phyloP scores from a whole-genome alignment of 2,888 invertebrate genomes.

The Drosophila fungiperda region DNA sequence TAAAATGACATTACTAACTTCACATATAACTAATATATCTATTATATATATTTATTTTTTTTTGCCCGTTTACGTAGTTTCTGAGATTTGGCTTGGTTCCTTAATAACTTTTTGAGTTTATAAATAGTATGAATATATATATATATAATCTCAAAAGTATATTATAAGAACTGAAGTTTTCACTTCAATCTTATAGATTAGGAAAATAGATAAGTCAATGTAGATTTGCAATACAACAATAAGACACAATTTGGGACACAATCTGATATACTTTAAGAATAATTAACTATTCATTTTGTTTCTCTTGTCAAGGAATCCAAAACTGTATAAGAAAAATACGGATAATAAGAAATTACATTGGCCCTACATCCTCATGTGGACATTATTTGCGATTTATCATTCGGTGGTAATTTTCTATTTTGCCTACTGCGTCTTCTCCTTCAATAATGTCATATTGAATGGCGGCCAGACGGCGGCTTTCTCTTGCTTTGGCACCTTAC shows the following conservation, averaged over 20 bases:
- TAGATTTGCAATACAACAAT: neutral
- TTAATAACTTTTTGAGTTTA: neutral
- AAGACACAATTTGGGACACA: neutral
- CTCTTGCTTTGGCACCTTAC: slow-evolving; percentile 87
- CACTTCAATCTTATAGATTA: neutral
- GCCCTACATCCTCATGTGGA: slow-evolving; percentile 88
- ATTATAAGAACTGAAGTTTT: neutral
- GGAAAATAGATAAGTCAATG: neutral
- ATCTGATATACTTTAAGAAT: neutral
- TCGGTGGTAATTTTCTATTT: slow-evolving; percentile 88
- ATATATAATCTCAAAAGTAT: neutral
- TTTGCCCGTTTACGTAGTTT: too few species aligned
- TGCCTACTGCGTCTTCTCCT: slow-evolving; percentile 84
- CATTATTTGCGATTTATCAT: slow-evolving; percentile 88
- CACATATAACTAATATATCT: too few species aligned
- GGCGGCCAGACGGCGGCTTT: slow-evolving; percentile 86
- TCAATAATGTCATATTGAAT: slow-evolving; percentile 85
- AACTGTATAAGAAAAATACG: slow-evolving; percentile 88
- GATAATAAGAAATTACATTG: slow-evolving; percentile 89
- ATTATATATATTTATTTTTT: neutral
- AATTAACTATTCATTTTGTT: neutral
- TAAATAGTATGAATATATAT: neutral
- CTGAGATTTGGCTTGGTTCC: neutral
- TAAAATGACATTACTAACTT: neutral
- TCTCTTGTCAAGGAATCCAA: slow-evolving; percentile 86